Percentiles rank a stretch among this genome's conserved stretches.
Conservation (phyloP, 2,888 invertebrate genomes). For the Amphipyra tragopoginis region DNA sequence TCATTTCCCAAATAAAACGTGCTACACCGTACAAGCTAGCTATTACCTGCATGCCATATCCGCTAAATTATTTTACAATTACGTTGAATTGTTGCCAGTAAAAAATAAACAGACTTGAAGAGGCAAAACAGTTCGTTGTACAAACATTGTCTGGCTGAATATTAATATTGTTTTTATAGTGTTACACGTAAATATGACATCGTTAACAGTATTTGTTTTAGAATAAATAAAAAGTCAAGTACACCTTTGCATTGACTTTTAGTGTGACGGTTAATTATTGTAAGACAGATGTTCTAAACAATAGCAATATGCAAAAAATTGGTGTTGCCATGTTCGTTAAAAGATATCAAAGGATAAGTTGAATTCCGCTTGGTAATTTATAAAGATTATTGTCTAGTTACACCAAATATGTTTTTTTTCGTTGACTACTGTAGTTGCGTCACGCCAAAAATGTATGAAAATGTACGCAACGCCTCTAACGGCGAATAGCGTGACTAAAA, state of each 20-base stretch:
- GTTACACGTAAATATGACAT: slow-evolving; percentile 7
- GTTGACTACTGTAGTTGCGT: too few relatives aligned
- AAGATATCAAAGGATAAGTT: too few relatives aligned
- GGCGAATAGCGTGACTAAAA: too few relatives aligned
- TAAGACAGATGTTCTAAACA: too few relatives aligned
- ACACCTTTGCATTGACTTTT: background rate
- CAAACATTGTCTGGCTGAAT: slow-evolving; percentile 18
- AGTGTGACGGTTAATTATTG: slow-evolving; percentile 2
- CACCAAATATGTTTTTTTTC: too few relatives aligned
- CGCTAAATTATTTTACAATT: slow-evolving; percentile 20
- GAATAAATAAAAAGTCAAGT: background rate
- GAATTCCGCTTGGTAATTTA: too few relatives aligned
- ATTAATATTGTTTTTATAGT: slow-evolving; percentile 27
- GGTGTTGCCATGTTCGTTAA: too few relatives aligned
- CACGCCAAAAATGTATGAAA: too few relatives aligned
- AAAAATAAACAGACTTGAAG: slow-evolving; percentile 15
- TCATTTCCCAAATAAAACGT: too few relatives aligned
- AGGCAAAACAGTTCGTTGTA: slow-evolving; percentile 1
- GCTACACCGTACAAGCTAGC: slow-evolving; percentile 2
- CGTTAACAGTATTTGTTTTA: background rate
- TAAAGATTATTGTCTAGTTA: too few relatives aligned
- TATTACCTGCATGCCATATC: slow-evolving; percentile 16
- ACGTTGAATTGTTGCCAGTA: slow-evolving; percentile 23
- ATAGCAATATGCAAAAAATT: too few relatives aligned
- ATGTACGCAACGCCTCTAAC: too few relatives aligned